Percentiles rank a stretch among this genome's conserved stretches.
Evolutionary conservation across 2,113 vertebrate genomes (phyloP).

Genomic region (Hassar affinis): DNA sequence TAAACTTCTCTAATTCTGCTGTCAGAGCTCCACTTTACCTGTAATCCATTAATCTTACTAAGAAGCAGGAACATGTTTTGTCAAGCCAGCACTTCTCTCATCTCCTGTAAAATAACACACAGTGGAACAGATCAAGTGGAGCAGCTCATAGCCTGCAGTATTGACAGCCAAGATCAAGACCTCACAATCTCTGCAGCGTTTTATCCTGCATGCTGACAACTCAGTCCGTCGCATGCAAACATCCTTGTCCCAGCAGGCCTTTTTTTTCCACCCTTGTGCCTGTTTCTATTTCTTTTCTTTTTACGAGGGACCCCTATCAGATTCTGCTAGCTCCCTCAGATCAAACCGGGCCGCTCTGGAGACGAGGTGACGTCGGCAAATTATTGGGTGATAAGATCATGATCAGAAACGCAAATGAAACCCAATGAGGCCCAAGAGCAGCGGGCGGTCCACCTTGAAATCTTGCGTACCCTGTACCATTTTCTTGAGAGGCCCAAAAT

Average conservation of each 20-base stretch:
- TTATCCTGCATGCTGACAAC: conserved; percentile 52
- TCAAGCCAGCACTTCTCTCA: conserved; percentile 5
- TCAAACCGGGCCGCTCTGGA: conserved; percentile 47
- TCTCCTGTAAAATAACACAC: conserved; percentile 14
- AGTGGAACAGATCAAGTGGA: neutral
- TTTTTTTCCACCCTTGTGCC: conserved; percentile 38
- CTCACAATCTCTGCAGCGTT: conserved; percentile 35
- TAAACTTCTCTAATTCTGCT: neutral
- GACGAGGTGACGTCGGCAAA: conserved; percentile 50
- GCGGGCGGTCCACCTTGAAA: neutral
- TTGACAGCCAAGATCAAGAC: conserved; percentile 48
- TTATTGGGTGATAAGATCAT: conserved; percentile 56
- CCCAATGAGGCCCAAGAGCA: conserved; percentile 28
- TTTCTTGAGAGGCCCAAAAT: neutral
- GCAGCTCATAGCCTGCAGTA: conserved; percentile 22
- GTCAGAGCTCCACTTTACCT: neutral
- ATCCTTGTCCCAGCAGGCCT: conserved; percentile 35
- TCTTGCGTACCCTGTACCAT: neutral
- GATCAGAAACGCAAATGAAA: conserved; percentile 60
- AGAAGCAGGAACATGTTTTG: conserved; percentile 25
- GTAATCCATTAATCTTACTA: conserved; percentile 18
- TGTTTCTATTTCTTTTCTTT: conserved; percentile 19
- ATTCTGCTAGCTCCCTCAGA: conserved; percentile 41
- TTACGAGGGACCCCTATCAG: conserved; percentile 52
- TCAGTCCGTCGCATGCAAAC: conserved; percentile 49